A percentile compares a stretch with the other conserved stretches of the same genome.
Conservation (phyloP, 2,888 invertebrate genomes). For the Pseudeuparius sepicola region DNA sequence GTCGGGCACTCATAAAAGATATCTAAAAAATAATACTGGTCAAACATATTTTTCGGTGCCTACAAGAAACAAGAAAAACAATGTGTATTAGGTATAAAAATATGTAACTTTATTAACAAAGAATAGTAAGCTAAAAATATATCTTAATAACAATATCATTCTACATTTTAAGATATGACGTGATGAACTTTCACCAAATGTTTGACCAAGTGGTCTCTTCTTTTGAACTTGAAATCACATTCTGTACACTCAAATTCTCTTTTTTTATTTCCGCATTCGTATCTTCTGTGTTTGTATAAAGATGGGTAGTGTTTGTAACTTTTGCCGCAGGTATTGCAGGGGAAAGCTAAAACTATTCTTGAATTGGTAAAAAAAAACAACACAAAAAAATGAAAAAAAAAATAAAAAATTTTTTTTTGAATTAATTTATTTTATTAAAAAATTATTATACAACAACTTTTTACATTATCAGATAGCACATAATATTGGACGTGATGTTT, state of each 20-base stretch:
- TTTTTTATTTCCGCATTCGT: slow-evolving; percentile 43
- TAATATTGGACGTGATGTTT: too few species aligned
- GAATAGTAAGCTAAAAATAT: too few species aligned
- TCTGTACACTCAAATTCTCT: slow-evolving; percentile 56
- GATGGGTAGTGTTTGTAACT: slow-evolving; percentile 24
- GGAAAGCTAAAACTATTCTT: too few species aligned
- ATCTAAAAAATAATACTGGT: slow-evolving; percentile 11
- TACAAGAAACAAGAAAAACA: slow-evolving; percentile 1
- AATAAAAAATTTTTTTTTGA: too few species aligned
- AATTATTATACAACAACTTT: too few species aligned
- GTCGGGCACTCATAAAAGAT: slow-evolving; percentile 11
- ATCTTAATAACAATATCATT: too few species aligned
- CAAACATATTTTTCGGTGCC: too few species aligned
- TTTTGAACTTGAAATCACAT: slow-evolving; percentile 17
- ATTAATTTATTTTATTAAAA: too few species aligned
- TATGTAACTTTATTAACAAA: too few species aligned
- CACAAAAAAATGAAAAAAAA: too few species aligned
- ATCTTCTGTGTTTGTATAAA: slow-evolving; percentile 21
- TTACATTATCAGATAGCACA: too few species aligned
- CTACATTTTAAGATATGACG: slow-evolving; percentile 6
- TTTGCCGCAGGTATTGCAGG: slow-evolving; percentile 22
- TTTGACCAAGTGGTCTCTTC: slow-evolving; percentile 18
- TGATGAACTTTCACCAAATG: slow-evolving; percentile 16
- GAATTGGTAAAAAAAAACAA: too few species aligned
- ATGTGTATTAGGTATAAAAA: background rate